Base-by-base conservation (phyloP, 1,140 invertebrate genomes). In the Apis mellifera region DNA sequence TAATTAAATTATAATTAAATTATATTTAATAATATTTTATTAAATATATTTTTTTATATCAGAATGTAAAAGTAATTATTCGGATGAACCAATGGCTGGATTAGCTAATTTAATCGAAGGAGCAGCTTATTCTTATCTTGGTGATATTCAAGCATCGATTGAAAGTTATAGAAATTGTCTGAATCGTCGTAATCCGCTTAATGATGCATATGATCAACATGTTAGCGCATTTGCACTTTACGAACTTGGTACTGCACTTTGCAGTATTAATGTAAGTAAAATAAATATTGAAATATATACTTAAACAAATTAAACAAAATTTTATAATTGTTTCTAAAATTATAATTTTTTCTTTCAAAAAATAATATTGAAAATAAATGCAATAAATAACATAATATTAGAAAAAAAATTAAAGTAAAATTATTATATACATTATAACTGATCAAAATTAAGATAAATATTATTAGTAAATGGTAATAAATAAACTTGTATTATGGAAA, bases 161-260 rank as follows among this genome's bases (percentile, higher is more conserved):
- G 91, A 91, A 74, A 92, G 90, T 83, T 95, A 95, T 85, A 90
- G 93, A 69, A 94, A 93, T 83, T 95, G 95, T 86, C 86, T 95
- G 60, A 90, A 93, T 65, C 83, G 89, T 64, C 92, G 95, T 72
- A 78, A 83, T 60, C 87, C 90, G 50, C 89, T 83, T 64, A 92
- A 91, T 52, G 92, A 91, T 65, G 92, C 94, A 4, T 91, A 95
- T 11, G 96, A 96, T 90, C 93, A 94, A 59, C 96, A 96, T 88
- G 93, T 97, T 78, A 95, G 96, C 76, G 96, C 96, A 19, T 97
- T 96, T 92, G 95, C 96, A 54, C 91, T 96, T 48, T 97, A 96
- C 90, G 96, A 97, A 89, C 90, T 96, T 60, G 96, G 95, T 26
- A 92, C 94, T 54, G 92, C 95, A 13, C 92, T 96, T 80, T 94